phyloP scores from a whole-genome alignment of 2,888 invertebrate genomes.

The Masnerella sp. region DNA sequence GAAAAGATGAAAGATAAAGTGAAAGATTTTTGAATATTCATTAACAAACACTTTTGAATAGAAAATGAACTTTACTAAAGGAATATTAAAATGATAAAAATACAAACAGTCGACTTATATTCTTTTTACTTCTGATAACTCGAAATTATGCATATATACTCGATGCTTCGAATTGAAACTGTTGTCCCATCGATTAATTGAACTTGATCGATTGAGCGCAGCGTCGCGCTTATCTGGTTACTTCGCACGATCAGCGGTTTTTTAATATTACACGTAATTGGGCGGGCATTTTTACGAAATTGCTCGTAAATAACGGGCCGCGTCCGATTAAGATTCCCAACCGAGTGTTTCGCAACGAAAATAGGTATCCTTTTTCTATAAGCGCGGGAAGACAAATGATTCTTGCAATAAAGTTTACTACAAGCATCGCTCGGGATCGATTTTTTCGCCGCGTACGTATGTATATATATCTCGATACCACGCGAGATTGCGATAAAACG shows the following conservation, averaged over 20 bases:
- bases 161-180: not conserved
- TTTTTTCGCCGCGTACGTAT: constrained; percentile 48
- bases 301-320: constrained; percentile 37
- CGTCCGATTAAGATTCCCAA: constrained; percentile 46
- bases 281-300: constrained; percentile 29
- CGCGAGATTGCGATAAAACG: constrained; percentile 65
- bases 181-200: constrained; percentile 7
- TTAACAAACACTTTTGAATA: too few relatives aligned
- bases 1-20: too few relatives aligned
- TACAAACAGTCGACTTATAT: too few relatives aligned
- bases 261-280: constrained; percentile 35
- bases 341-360: constrained; percentile 45
- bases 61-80: too few relatives aligned
- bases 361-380: constrained; percentile 51
- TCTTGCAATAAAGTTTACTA: constrained; percentile 53
- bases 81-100: too few relatives aligned
- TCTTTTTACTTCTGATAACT: too few relatives aligned
- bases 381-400: constrained; percentile 53
- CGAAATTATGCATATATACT: too few relatives aligned
- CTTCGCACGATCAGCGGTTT: constrained; percentile 27
- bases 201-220: constrained; percentile 11
- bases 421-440: constrained; percentile 51
- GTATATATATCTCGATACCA: constrained; percentile 60
- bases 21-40: too few relatives aligned
- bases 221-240: not conserved